Evolutionary conservation across 2,113 vertebrate species (phyloP).

Genomic region (Aegithalos caudatus): DNA sequence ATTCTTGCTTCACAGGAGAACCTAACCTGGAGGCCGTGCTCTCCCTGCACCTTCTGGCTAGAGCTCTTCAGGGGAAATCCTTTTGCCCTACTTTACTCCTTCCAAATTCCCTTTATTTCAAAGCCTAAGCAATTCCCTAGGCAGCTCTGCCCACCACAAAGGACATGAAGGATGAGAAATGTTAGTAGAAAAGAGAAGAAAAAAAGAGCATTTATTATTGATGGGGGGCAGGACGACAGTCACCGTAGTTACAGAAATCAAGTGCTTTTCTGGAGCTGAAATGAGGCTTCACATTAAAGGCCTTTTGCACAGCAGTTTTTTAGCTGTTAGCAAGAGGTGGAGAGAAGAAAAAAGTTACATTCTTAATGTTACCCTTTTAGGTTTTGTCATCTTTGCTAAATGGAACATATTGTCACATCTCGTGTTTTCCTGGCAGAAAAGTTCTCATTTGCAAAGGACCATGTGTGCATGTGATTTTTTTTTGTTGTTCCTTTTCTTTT

Average conservation of each 20-base stretch:
- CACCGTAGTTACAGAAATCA: neutral
- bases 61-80: neutral
- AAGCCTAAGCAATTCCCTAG: neutral
- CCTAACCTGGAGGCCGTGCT: neutral
- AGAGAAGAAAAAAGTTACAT: neutral
- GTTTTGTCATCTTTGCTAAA: slow-evolving; percentile 19
- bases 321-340: neutral
- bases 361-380: neutral
- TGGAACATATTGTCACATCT: slow-evolving; percentile 11
- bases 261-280: neutral
- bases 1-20: neutral
- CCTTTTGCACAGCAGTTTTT: slow-evolving; percentile 1
- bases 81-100: neutral
- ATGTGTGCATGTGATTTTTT: neutral
- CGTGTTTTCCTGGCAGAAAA: neutral
- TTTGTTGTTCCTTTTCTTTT: neutral
- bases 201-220: neutral
- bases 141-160: neutral
- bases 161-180: neutral
- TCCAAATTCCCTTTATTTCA: neutral
- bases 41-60: neutral
- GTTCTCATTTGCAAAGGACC: slow-evolving; percentile 20
- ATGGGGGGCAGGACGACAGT: neutral
- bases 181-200: neutral
- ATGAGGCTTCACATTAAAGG: neutral